Conservation (phyloP, 2,113 vertebrate genomes). For the Pelvicachromis taeniatus region DNA sequence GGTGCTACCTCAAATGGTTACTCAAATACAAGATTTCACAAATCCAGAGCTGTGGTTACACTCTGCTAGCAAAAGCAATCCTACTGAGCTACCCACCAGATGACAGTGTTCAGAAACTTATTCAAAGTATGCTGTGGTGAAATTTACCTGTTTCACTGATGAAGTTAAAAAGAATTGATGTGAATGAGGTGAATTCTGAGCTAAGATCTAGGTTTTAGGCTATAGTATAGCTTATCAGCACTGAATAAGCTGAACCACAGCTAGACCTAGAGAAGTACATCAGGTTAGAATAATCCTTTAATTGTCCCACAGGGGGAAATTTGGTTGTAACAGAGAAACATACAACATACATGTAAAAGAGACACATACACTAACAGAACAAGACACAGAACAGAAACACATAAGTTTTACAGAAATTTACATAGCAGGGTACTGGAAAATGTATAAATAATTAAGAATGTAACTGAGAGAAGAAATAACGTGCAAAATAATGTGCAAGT, state of each 20-base stretch:
- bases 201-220: background rate
- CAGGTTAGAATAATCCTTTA: too few species aligned
- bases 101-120: background rate
- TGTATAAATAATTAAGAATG: too few species aligned
- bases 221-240: background rate
- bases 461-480: too few species aligned
- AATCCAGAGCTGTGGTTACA: background rate
- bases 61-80: background rate
- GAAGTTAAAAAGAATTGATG: background rate
- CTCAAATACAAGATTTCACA: background rate
- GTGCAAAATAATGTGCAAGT: too few species aligned
- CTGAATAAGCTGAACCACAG: background rate
- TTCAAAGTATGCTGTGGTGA: background rate
- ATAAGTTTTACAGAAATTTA: too few species aligned
- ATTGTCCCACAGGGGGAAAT: too few species aligned
- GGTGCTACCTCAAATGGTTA: background rate
- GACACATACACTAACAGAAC: too few species aligned
- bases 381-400: too few species aligned
- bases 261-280: background rate
- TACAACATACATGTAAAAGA: too few species aligned
- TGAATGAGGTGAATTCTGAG: background rate
- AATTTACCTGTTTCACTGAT: background rate
- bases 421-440: too few species aligned
- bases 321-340: too few species aligned
- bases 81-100: background rate